Conservation (phyloP, 1,140 invertebrate species). For the Dryas iulia region DNA sequence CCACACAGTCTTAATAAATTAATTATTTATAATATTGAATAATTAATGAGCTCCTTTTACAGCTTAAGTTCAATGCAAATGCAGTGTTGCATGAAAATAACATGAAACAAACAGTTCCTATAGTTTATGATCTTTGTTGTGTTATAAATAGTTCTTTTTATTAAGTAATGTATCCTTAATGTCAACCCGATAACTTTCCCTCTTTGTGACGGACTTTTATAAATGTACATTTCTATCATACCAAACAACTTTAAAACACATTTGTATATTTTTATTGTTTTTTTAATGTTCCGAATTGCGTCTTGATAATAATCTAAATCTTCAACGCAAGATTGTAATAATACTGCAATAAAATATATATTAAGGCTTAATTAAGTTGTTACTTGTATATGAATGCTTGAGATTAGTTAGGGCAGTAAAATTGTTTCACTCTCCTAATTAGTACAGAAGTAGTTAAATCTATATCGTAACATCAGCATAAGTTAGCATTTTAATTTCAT, state of each 20-base stretch:
- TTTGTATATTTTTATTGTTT: slow-evolving; percentile 14
- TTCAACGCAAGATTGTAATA: slow-evolving; percentile 38
- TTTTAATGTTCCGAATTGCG: slow-evolving; percentile 22
- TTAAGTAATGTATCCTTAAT: background rate
- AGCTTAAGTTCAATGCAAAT: slow-evolving; percentile 16
- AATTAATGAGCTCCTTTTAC: slow-evolving; percentile 28
- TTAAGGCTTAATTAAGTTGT: slow-evolving; percentile 44
- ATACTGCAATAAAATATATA: slow-evolving; percentile 42
- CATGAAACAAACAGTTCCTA: slow-evolving; percentile 11
- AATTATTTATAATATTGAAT: background rate
- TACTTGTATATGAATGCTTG: slow-evolving; percentile 29
- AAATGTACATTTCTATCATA: background rate
- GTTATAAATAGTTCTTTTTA: background rate
- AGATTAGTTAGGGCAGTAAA: slow-evolving; percentile 31
- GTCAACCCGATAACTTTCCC: background rate
- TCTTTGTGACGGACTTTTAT: slow-evolving; percentile 6
- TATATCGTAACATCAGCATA: slow-evolving; percentile 30
- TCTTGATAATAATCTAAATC: slow-evolving; percentile 47
- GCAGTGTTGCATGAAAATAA: slow-evolving; percentile 20
- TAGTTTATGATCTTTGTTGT: background rate
- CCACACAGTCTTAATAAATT: background rate
- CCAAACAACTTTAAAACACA: background rate
- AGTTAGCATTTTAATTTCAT: slow-evolving; percentile 25
- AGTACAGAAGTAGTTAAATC: slow-evolving; percentile 27
- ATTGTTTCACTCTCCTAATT: slow-evolving; percentile 30